A percentile compares a stretch with the other conserved stretches of the same genome.
Evolutionary conservation across 2,888 invertebrate species (phyloP).

Genomic region (Leucophora obtusa): DNA sequence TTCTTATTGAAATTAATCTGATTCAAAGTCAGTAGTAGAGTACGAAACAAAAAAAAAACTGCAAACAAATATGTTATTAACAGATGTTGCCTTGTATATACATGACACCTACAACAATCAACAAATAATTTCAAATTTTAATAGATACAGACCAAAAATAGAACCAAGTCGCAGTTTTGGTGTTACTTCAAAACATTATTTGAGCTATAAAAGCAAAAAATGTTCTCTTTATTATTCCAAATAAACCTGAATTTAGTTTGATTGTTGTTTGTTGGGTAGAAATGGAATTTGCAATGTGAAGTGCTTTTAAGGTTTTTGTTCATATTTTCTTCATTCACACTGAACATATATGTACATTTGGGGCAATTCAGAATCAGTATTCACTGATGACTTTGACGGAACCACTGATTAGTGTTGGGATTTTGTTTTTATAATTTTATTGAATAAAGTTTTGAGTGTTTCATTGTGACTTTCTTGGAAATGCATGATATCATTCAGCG

Average conservation of each 20-base stretch:
- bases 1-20: slow-evolving; percentile 57
- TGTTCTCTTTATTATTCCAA: slow-evolving; percentile 2
- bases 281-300: slow-evolving; percentile 24
- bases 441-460: neutral
- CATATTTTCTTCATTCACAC: neutral
- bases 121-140: slow-evolving; percentile 14
- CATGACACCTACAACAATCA: slow-evolving; percentile 46
- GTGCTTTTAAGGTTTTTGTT: slow-evolving; percentile 6
- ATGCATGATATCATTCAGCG: slow-evolving; percentile 59
- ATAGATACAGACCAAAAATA: slow-evolving; percentile 3
- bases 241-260: slow-evolving; percentile 27
- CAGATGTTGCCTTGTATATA: slow-evolving; percentile 52
- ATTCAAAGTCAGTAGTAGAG: slow-evolving; percentile 41
- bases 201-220: neutral
- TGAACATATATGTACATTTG: slow-evolving; percentile 15
- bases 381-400: slow-evolving; percentile 17
- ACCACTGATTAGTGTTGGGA: slow-evolving; percentile 26
- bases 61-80: slow-evolving; percentile 17
- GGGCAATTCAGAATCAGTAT: slow-evolving; percentile 10
- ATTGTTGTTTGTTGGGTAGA: neutral
- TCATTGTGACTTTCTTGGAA: slow-evolving; percentile 64
- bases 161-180: neutral
- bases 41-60: neutral
- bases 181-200: neutral
- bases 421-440: neutral